These are phyloP conservation scores for Intellagama lesueurii DNA, from an alignment of 2,797 vertebrate genomes.

Conservation along the genomic window DNA sequence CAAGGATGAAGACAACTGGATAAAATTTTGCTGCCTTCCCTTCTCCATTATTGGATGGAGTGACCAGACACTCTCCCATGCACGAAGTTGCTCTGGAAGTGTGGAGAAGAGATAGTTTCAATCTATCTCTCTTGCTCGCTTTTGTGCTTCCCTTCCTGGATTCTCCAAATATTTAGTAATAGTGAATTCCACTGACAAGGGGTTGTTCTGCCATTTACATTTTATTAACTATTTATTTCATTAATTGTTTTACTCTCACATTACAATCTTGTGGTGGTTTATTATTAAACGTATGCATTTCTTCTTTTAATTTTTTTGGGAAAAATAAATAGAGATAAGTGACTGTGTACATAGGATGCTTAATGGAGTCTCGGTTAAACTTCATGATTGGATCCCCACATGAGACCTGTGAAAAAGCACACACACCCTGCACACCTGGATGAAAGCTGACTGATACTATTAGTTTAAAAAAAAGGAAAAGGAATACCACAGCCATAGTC, in stretches of 20 bases:
- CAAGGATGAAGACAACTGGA: background rate
- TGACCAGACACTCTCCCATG: background rate
- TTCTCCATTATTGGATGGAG: background rate
- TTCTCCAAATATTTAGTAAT: background rate
- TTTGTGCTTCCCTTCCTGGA: background rate
- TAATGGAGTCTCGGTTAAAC: slow-evolving; percentile 67
- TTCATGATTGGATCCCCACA: slow-evolving; percentile 76
- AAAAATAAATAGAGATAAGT: slow-evolving; percentile 79
- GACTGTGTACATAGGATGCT: slow-evolving; percentile 64
- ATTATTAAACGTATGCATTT: slow-evolving; percentile 29
- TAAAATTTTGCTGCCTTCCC: background rate
- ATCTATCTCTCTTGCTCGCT: background rate
- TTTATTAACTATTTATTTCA: slow-evolving; percentile 77
- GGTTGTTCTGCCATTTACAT: slow-evolving; percentile 52
- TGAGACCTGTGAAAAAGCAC: slow-evolving; percentile 45
- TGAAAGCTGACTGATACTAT: slow-evolving; percentile 26
- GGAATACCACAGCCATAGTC: slow-evolving; percentile 19
- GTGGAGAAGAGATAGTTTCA: background rate
- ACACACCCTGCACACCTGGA: slow-evolving; percentile 9
- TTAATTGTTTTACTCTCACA: slow-evolving; percentile 63
- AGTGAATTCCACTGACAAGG: background rate
- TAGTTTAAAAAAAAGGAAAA: background rate
- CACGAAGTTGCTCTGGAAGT: background rate
- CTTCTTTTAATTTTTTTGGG: slow-evolving; percentile 63
- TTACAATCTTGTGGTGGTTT: slow-evolving; percentile 61